Evolutionary conservation across 1,140 invertebrate species (phyloP).

Genomic region (Drosophila sturtevanti): DNA sequence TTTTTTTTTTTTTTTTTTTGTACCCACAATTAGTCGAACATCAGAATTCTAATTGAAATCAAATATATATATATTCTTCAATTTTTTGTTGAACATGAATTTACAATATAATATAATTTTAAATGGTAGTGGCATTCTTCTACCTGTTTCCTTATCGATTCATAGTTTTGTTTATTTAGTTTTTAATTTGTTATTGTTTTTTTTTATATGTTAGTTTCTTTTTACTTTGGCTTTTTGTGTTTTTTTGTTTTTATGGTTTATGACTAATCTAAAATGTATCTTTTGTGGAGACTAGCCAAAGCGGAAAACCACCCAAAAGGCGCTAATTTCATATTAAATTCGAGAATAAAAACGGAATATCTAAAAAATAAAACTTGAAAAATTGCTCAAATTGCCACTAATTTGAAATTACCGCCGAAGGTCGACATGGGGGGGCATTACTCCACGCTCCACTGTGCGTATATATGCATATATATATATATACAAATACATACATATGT

Average conservation of each 20-base stretch:
- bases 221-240: slow-evolving; percentile 5
- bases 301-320: slow-evolving; percentile 52
- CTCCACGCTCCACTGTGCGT: slow-evolving; percentile 27
- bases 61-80: background rate
- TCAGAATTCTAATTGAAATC: background rate
- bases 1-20: slow-evolving; percentile 44
- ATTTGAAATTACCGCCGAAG: slow-evolving; percentile 47
- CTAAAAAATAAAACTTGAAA: slow-evolving; percentile 28
- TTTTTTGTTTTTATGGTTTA: slow-evolving; percentile 17
- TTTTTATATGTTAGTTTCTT: slow-evolving; percentile 30
- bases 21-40: slow-evolving; percentile 1
- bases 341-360: slow-evolving; percentile 25
- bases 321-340: slow-evolving; percentile 52
- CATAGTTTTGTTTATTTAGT: background rate
- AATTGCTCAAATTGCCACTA: slow-evolving; percentile 49
- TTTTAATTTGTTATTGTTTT: slow-evolving; percentile 19
- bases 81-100: background rate
- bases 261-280: slow-evolving; percentile 43
- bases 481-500: background rate
- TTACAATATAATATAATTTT: background rate
- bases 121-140: background rate
- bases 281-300: slow-evolving; percentile 21
- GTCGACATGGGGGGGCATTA: slow-evolving; percentile 30
- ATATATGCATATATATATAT: background rate
- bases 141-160: background rate